A percentile compares a stretch with the other conserved stretches of the same genome.
phyloP scores from a whole-genome alignment of 2,113 vertebrate genomes.

The Catharus bicknelli region DNA sequence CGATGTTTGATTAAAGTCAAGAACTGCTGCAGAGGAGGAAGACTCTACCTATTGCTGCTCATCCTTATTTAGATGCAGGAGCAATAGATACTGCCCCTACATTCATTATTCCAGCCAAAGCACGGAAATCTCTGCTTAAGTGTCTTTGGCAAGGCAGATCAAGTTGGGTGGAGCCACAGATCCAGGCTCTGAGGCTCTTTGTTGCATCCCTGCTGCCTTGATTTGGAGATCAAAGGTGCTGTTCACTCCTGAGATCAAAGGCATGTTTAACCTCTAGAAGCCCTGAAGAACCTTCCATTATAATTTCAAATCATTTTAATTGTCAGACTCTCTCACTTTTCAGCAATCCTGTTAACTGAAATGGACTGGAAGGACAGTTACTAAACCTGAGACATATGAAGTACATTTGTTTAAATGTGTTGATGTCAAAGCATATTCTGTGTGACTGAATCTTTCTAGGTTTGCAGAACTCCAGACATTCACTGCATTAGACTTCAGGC shows the following conservation, averaged over 20 bases:
- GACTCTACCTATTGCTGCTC: not conserved
- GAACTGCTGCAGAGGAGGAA: not conserved
- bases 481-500: constrained; percentile 82
- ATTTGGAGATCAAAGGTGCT: constrained; percentile 70
- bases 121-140: not conserved
- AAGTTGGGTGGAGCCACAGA: not conserved
- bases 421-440: constrained; percentile 10
- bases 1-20: not conserved
- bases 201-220: constrained; percentile 12
- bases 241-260: constrained; percentile 55
- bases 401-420: not conserved
- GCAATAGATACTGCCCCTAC: not conserved
- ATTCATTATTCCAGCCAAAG: constrained; percentile 7
- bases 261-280: constrained; percentile 65
- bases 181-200: not conserved
- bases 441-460: constrained; percentile 74
- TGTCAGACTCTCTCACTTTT: constrained; percentile 37
- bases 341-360: constrained; percentile 4
- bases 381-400: not conserved
- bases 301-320: constrained; percentile 45
- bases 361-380: not conserved
- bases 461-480: constrained; percentile 93
- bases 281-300: constrained; percentile 41
- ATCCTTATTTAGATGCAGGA: constrained; percentile 6
- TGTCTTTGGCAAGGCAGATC: constrained; percentile 37